These are phyloP conservation scores for Sporophila hypoxantha DNA, from an alignment of 2,113 vertebrate genomes.

Conservation along the genomic window DNA sequence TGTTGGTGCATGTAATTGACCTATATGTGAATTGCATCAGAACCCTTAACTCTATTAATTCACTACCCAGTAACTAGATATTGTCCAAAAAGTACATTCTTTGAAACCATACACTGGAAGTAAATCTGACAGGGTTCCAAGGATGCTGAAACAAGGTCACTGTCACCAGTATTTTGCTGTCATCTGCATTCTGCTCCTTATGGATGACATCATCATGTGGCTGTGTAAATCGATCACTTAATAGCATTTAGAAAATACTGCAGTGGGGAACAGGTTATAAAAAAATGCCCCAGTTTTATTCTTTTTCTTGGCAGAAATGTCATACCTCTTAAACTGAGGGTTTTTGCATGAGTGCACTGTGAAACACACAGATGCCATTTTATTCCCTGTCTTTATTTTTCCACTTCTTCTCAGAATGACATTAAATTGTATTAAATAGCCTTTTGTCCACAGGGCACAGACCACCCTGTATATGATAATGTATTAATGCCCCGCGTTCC, in stretches of 20 bases:
- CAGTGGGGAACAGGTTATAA: constrained; percentile 78
- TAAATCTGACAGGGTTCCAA: constrained; percentile 78
- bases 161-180: constrained; percentile 78
- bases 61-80: constrained; percentile 84
- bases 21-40: constrained; percentile 99
- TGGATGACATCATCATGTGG: constrained; percentile 86
- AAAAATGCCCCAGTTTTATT: constrained; percentile 76
- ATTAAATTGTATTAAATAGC: constrained; percentile 99
- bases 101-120: constrained; percentile 79
- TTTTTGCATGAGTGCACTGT: constrained; percentile 88
- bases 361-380: constrained; percentile 96
- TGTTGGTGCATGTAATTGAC: constrained; percentile 99
- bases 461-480: constrained; percentile 99
- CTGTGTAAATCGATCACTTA: constrained; percentile 87
- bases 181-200: constrained; percentile 80
- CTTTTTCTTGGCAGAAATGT: constrained; percentile 80
- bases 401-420: constrained; percentile 92
- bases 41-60: constrained; percentile 95
- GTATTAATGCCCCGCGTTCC: constrained; percentile 95
- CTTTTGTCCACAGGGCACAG: constrained; percentile 98
- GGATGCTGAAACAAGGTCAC: constrained; percentile 81
- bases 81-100: constrained; percentile 81
- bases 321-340: constrained; percentile 81
- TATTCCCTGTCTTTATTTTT: constrained; percentile 87
- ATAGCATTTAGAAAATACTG: constrained; percentile 84